Conservation (phyloP, 2,888 invertebrate species). For the Geophilus truncorum region DNA sequence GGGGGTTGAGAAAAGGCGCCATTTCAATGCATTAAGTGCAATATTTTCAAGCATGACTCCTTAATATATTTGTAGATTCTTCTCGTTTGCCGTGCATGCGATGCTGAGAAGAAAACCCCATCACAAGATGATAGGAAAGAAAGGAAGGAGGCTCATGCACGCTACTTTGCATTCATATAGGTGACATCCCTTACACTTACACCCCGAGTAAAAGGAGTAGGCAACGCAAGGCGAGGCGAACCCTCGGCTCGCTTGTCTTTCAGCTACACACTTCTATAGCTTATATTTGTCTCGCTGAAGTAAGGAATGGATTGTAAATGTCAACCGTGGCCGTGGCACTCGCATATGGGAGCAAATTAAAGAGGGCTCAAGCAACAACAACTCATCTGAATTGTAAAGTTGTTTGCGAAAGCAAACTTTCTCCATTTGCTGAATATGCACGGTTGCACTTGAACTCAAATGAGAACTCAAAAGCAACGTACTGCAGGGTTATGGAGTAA, state of each 20-base stretch:
- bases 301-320: slow-evolving; percentile 19
- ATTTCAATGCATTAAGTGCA: slow-evolving; percentile 17
- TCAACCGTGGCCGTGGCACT: neutral
- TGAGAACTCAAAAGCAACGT: neutral
- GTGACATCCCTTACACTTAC: slow-evolving; percentile 3
- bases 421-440: neutral
- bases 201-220: neutral
- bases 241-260: slow-evolving; percentile 1
- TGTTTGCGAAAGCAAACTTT: slow-evolving; percentile 23
- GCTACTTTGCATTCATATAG: slow-evolving; percentile 19
- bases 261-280: slow-evolving; percentile 6
- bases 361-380: neutral
- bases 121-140: neutral
- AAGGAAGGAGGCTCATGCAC: neutral
- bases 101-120: slow-evolving; percentile 6
- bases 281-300: neutral
- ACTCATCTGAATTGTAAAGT: slow-evolving; percentile 27
- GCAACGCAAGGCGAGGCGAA: neutral
- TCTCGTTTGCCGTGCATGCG: neutral
- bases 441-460: neutral
- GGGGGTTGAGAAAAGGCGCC: neutral
- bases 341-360: slow-evolving; percentile 3
- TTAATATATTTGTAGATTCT: slow-evolving; percentile 11
- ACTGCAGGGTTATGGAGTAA: neutral
- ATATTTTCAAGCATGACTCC: slow-evolving; percentile 8